These are phyloP conservation scores for Synanceia verrucosa DNA, from an alignment of 2,797 vertebrate species.

Conservation along the genomic window DNA sequence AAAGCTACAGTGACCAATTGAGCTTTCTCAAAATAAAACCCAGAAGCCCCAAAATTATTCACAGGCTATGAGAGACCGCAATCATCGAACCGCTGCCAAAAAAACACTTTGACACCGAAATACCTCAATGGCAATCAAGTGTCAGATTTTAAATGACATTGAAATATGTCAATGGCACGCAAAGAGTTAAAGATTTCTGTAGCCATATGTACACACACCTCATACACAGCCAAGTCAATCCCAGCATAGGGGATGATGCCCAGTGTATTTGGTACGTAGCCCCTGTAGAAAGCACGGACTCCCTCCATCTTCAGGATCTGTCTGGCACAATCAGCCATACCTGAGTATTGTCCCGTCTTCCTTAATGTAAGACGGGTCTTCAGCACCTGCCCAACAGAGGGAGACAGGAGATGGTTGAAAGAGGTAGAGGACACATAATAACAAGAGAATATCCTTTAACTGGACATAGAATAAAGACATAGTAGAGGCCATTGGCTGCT, in stretches of 20 bases:
- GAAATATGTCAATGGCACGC: no score
- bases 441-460: background rate
- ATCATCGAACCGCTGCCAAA: no score
- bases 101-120: no score
- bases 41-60: no score
- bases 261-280: constrained; percentile 93
- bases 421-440: background rate
- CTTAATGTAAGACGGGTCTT: constrained; percentile 92
- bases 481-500: background rate
- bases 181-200: no score
- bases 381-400: constrained; percentile 82
- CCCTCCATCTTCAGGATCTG: constrained; percentile 90
- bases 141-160: no score
- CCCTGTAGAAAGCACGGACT: constrained; percentile 89
- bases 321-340: constrained; percentile 89
- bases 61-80: no score
- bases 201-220: constrained; percentile 77
- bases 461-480: background rate
- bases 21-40: background rate
- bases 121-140: no score
- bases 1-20: background rate
- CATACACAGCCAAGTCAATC: constrained; percentile 93
- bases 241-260: constrained; percentile 96
- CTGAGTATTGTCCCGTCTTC: constrained; percentile 91
- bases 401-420: background rate